Base-by-base conservation (phyloP, 2,888 invertebrate genomes). In the Eupithecia tripunctaria region DNA sequence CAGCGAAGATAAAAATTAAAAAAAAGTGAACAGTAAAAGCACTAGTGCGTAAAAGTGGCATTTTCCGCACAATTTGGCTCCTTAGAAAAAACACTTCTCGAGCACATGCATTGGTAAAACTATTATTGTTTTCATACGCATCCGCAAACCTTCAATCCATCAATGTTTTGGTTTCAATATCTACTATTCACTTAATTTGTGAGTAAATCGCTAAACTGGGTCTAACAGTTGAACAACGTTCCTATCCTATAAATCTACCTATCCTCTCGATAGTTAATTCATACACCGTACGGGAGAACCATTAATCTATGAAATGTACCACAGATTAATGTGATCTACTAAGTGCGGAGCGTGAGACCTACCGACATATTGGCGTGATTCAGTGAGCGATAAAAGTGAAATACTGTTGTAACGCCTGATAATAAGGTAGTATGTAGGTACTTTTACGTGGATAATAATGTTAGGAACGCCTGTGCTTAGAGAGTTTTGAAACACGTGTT, bases 231-330 rank as follows among this genome's bases (percentile, higher is more conserved):
- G n/a, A 64, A 64, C 64, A 29, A 63, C n/a, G 36, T 38, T 25
- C 14, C 64, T 38, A 38, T 41, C 47, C 41, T 32, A 68, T 60
- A 74, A 71, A 60, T 66, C 77, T 72, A 81, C 80, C 79, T 74
- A 78, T 78, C 56, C 25, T 56, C 70, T 74, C 74, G 71, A 82
- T 84, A 80, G 80, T 77, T 77, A 76, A 82, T 79, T 79, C 79
- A 77, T 78, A 76, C 74, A 76, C 77, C 70, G 77, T 76, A 73
- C 77, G 69, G 70, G 69, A 73, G 72, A 70, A 64, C 79, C 73
- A 83, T 85, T 84, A 82, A 84, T 84, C 82, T 80, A 75, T 73
- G 78, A 84, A 83, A 84, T 82, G 81, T 82, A 78, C 81, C 78
- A 71, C 79, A 80, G 83, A 84, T 84, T 83, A 84, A 82, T 81